phyloP scores from a whole-genome alignment of 1,140 invertebrate genomes.

The Chrysopa pallens region DNA sequence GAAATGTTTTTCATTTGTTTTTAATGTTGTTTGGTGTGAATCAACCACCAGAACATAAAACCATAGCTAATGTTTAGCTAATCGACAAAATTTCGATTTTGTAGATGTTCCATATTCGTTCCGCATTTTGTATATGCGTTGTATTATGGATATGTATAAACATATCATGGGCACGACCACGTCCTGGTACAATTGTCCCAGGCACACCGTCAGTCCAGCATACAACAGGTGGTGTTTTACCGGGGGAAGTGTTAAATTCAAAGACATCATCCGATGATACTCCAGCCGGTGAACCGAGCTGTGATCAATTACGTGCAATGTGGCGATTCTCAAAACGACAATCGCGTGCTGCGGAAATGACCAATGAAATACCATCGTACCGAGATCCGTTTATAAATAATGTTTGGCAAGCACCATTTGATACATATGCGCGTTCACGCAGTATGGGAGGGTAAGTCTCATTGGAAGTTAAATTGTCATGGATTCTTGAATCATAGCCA shows the following conservation, averaged over 20 bases:
- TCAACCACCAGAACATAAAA: too few relatives aligned
- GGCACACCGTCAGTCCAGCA: neutral
- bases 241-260: conserved; percentile 13
- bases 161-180: neutral
- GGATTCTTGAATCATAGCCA: neutral
- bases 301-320: conserved; percentile 74
- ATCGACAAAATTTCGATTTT: too few relatives aligned
- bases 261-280: conserved; percentile 11
- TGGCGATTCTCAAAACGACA: conserved; percentile 81
- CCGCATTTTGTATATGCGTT: too few relatives aligned
- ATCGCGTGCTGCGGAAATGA: conserved; percentile 66
- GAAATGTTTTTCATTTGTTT: too few relatives aligned
- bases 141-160: too few relatives aligned
- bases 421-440: conserved; percentile 26
- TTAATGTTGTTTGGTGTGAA: too few relatives aligned
- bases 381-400: conserved; percentile 64
- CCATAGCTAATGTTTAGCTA: too few relatives aligned
- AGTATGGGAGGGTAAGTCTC: conserved; percentile 27
- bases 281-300: conserved; percentile 46
- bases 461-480: neutral
- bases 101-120: too few relatives aligned
- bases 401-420: conserved; percentile 50
- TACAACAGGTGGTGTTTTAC: neutral
- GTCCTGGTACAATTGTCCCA: neutral
- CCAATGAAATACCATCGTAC: conserved; percentile 65